phyloP scores from a whole-genome alignment of 2,113 vertebrate genomes.

The Tupaia chinensis region DNA sequence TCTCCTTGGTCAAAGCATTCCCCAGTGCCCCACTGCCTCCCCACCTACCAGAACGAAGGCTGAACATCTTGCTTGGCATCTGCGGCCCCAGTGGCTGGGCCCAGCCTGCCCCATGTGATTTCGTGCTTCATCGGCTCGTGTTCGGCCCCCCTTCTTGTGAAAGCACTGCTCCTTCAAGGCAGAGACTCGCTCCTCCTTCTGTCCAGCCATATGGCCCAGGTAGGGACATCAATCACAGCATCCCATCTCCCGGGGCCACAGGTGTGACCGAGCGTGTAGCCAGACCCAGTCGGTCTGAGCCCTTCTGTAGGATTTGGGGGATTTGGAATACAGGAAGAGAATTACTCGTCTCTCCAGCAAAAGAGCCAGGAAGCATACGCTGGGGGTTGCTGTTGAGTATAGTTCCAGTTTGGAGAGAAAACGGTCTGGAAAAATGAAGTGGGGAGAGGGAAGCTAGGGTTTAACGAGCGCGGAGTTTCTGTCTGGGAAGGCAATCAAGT shows the following conservation, averaged over 20 bases:
- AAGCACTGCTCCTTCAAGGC: neutral
- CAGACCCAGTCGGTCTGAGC: neutral
- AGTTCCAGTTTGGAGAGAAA: conserved; percentile 24
- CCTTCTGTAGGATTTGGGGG: neutral
- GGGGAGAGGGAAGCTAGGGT: neutral
- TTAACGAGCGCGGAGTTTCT: neutral
- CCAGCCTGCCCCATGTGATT: neutral
- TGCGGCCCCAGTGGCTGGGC: neutral
- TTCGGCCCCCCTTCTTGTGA: conserved; percentile 14
- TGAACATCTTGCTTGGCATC: neutral
- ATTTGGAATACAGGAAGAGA: neutral
- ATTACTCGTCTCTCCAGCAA: neutral
- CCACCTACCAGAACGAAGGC: neutral
- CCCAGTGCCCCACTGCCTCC: neutral
- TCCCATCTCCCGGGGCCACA: neutral
- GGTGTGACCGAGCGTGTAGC: neutral
- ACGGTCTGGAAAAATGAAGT: neutral
- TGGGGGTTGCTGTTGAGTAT: neutral
- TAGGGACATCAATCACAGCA: neutral
- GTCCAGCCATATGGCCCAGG: neutral
- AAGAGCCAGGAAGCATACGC: neutral
- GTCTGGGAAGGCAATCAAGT: neutral
- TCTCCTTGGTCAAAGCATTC: neutral
- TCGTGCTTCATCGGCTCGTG: conserved; percentile 5
- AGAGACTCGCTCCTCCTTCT: neutral